Base-by-base conservation (phyloP, 2,888 invertebrate genomes). In the Chalcosyrphus nemorum region DNA sequence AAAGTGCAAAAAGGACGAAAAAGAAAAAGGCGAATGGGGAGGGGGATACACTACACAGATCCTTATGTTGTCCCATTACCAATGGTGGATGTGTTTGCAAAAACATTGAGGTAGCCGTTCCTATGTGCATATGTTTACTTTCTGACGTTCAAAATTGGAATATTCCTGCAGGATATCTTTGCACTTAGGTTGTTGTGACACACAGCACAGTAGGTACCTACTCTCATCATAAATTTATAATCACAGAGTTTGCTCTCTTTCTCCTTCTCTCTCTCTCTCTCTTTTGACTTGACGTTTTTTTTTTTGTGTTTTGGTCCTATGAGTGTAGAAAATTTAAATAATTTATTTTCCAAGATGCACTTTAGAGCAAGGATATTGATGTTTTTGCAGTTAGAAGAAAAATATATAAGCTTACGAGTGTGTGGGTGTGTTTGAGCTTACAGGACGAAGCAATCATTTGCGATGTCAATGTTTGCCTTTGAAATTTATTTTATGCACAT, bases 271-370 rank as follows among this genome's bases (percentile, higher is more conserved):
- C n/a, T n/a, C n/a, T n/a, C n/a, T n/a, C n/a, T n/a, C n/a, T n/a
- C n/a, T n/a, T n/a, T n/a, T n/a, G n/a, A n/a, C n/a, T n/a, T n/a
- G n/a, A n/a, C n/a, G n/a, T 24, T 24, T 24, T 15, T 19, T 13
- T 50, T 32, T 32, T 35, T 35, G 2, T 17, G 6, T 15, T 21
- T 2, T 41, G 13, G 9, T 15, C 27, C 4, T 56, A 35, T 7
- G 59, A 66, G 66, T 82, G 72, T 47, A 47, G 71, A 38, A 47
- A 41, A 54, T 71, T 72, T 82, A 59, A 81, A 82, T 82, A 82
- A 77, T 82, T 72, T 82, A 77, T 77, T 32, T 41, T 47, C 24
- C 47, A 54, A 77, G 65, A 71, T 81, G 65, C 59, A 71, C 59
- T 52, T 32, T 27, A 4, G 15, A 11, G 21, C 32, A 19, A n/a